These are phyloP conservation scores for Dendrolimus punctatus DNA, from an alignment of 1,140 invertebrate species.

Conservation along the genomic window DNA sequence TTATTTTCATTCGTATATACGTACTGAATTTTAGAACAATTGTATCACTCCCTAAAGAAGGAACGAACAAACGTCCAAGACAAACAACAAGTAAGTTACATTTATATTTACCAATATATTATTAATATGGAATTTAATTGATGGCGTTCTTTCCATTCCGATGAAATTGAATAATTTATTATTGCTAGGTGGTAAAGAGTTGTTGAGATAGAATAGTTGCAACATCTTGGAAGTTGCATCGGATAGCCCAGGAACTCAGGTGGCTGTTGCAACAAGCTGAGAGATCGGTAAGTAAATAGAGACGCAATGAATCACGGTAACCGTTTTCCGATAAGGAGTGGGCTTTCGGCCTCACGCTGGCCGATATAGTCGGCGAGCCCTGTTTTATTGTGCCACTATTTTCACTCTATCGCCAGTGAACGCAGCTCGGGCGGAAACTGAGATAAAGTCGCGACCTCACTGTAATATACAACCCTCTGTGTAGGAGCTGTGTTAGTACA, in stretches of 20 bases:
- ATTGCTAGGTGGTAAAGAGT: too few species aligned
- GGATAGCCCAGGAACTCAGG: slow-evolving; percentile 21
- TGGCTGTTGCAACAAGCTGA: slow-evolving; percentile 30
- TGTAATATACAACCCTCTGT: slow-evolving; percentile 30
- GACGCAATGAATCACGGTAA: slow-evolving; percentile 52
- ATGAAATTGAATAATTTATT: too few species aligned
- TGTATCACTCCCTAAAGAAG: too few species aligned
- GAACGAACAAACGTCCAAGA: too few species aligned
- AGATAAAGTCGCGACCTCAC: slow-evolving; percentile 49
- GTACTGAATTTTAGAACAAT: too few species aligned
- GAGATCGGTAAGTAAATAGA: slow-evolving; percentile 46
- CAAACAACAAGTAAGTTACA: too few species aligned
- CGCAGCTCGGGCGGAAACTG: slow-evolving; percentile 54
- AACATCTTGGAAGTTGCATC: slow-evolving; percentile 6
- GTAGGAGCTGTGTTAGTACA: slow-evolving; percentile 12
- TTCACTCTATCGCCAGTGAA: slow-evolving; percentile 52
- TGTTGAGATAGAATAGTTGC: too few species aligned
- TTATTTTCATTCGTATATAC: too few species aligned
- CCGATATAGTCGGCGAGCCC: slow-evolving; percentile 37
- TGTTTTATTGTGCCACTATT: slow-evolving; percentile 64
- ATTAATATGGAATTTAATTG: too few species aligned
- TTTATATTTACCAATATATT: too few species aligned
- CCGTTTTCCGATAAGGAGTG: slow-evolving; percentile 61
- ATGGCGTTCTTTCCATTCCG: too few species aligned
- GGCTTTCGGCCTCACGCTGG: slow-evolving; percentile 26